phyloP scores from a whole-genome alignment of 2,888 invertebrate species.

The Drosophila vallismaia region DNA sequence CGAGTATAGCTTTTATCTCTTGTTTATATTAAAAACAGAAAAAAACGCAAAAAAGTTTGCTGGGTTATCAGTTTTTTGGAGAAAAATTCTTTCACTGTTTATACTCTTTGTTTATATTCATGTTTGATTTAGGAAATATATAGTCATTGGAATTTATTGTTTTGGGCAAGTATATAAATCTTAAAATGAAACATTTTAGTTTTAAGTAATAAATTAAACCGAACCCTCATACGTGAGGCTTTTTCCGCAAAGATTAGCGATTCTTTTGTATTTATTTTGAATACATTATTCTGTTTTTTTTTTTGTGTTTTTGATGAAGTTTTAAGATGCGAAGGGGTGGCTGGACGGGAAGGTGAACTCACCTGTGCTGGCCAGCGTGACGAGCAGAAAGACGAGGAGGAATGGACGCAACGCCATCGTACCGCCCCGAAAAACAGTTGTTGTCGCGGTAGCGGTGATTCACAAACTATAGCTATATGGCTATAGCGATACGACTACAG shows the following conservation, averaged over 20 bases:
- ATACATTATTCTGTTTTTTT: neutral
- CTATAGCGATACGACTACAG: conserved; percentile 27
- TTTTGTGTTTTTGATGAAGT: conserved; percentile 1
- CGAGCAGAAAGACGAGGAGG: conserved; percentile 50
- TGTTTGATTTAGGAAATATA: neutral
- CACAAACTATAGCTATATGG: conserved; percentile 20
- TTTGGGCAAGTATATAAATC: neutral
- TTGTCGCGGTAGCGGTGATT: conserved; percentile 29
- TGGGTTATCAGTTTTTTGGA: conserved; percentile 3
- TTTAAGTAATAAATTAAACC: no score
- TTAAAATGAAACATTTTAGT: neutral
- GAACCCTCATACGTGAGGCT: neutral
- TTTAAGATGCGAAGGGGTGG: neutral
- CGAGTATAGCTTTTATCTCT: conserved; percentile 1
- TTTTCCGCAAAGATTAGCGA: conserved; percentile 1
- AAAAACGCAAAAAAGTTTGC: neutral
- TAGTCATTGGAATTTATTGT: neutral
- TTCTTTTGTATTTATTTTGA: neutral
- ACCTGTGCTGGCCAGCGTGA: conserved; percentile 59
- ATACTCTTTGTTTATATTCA: neutral
- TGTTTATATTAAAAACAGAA: neutral
- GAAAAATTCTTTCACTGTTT: conserved; percentile 1
- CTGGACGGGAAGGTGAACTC: conserved; percentile 26
- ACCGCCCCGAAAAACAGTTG: conserved; percentile 42
- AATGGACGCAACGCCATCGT: conserved; percentile 47